Percentiles rank a stretch among this genome's conserved stretches.
phyloP scores from a whole-genome alignment of 2,888 invertebrate genomes.

The Microctonus aethiopoides region DNA sequence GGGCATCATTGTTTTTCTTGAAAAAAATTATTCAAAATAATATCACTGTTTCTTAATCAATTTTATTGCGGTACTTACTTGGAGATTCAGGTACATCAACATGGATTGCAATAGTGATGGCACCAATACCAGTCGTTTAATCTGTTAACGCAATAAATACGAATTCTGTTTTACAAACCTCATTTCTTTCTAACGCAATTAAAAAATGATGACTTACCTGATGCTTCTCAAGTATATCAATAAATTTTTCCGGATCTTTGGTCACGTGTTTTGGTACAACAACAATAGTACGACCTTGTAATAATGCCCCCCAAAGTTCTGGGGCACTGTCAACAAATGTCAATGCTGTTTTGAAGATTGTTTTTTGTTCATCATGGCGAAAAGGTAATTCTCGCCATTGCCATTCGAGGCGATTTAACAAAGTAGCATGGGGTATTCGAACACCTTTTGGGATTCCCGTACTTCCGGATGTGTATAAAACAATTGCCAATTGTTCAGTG shows the following conservation, averaged over 20 bases:
- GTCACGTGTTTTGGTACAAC: constrained; percentile 80
- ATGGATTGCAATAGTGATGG: constrained; percentile 85
- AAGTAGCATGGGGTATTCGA: constrained; percentile 79
- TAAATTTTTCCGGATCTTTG: constrained; percentile 81
- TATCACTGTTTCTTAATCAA: not conserved
- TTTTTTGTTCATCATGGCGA: constrained; percentile 73
- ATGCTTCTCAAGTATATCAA: constrained; percentile 76
- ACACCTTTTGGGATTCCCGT: constrained; percentile 92
- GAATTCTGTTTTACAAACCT: not conserved
- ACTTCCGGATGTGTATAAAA: constrained; percentile 89
- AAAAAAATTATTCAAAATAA: not conserved
- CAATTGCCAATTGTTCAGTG: constrained; percentile 73
- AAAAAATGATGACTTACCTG: constrained; percentile 67
- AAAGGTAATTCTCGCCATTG: constrained; percentile 88
- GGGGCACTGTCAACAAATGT: constrained; percentile 92
- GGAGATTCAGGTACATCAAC: constrained; percentile 78
- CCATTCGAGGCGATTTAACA: constrained; percentile 88
- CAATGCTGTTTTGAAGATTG: constrained; percentile 90
- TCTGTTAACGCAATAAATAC: constrained; percentile 64
- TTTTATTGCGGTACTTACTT: constrained; percentile 57
- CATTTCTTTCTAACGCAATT: no score
- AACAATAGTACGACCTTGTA: constrained; percentile 76
- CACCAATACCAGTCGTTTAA: constrained; percentile 84
- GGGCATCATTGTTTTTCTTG: constrained; percentile 68
- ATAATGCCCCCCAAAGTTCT: constrained; percentile 88